These are phyloP conservation scores for Masticophis lateralis DNA, from an alignment of 2,797 vertebrate species.

Conservation along the genomic window DNA sequence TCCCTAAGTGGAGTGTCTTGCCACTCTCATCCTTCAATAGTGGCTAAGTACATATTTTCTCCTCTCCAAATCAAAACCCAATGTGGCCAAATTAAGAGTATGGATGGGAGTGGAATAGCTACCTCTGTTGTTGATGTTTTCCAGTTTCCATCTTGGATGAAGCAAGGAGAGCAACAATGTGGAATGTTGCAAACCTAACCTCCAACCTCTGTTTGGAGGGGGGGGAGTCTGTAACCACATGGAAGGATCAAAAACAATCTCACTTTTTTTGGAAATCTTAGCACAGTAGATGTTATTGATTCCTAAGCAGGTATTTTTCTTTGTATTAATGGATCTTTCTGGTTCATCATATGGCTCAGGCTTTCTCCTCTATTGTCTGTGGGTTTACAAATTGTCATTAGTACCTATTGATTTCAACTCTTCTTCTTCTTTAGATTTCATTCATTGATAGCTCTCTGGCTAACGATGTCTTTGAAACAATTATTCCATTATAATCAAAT, in stretches of 20 bases:
- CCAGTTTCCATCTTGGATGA: background rate
- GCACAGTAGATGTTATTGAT: slow-evolving; percentile 13
- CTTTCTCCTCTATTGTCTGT: background rate
- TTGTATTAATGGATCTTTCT: background rate
- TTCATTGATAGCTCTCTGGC: background rate
- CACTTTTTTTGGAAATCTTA: background rate
- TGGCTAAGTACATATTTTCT: background rate
- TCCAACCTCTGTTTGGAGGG: background rate
- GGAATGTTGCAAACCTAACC: background rate
- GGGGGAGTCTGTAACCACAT: background rate
- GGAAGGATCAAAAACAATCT: background rate
- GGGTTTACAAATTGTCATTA: background rate
- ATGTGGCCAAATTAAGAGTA: background rate
- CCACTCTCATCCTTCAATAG: background rate
- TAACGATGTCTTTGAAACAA: background rate
- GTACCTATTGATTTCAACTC: background rate
- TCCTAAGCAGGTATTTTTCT: background rate
- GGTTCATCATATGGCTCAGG: background rate
- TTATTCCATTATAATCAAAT: background rate
- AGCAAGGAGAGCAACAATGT: background rate
- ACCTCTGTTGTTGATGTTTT: background rate
- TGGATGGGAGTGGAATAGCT: background rate
- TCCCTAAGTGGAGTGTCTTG: background rate
- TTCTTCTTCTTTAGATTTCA: background rate
- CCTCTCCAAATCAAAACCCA: background rate